phyloP scores from a whole-genome alignment of 2,888 invertebrate genomes.

The Lasioglossum pauxillum region DNA sequence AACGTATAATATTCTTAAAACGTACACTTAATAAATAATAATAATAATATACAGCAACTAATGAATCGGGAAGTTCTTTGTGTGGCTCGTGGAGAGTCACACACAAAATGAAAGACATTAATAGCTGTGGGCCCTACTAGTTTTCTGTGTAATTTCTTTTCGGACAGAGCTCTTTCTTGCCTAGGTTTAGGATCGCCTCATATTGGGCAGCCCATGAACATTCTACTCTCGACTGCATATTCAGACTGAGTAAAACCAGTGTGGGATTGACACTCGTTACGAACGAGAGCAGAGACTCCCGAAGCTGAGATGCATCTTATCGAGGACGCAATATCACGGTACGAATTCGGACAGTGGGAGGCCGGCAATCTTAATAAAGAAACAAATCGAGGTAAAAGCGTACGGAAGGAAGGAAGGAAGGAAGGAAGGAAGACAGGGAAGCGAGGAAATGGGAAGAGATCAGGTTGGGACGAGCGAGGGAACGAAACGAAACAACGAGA shows the following conservation, averaged over 20 bases:
- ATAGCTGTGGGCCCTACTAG: too few species aligned
- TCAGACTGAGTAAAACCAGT: neutral
- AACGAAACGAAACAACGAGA: slow-evolving; percentile 35
- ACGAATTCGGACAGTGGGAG: neutral
- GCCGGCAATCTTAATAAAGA: neutral
- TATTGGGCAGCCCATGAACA: neutral
- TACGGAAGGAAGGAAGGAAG: neutral
- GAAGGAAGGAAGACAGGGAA: slow-evolving; percentile 3
- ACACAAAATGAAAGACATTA: too few species aligned
- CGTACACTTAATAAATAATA: too few species aligned
- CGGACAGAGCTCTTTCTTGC: too few species aligned
- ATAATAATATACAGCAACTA: too few species aligned
- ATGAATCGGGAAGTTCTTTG: too few species aligned
- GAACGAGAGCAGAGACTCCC: neutral
- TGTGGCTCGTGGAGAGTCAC: too few species aligned
- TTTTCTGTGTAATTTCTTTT: neutral
- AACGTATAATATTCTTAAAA: too few species aligned
- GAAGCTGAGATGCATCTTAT: neutral
- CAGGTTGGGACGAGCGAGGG: neutral
- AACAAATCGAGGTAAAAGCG: slow-evolving; percentile 11
- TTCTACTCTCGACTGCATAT: neutral
- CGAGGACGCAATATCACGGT: neutral
- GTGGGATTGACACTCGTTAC: neutral
- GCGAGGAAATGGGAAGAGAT: slow-evolving; percentile 18
- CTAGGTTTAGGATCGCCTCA: too few species aligned